These are phyloP conservation scores for Gallinago undulata DNA, from an alignment of 2,113 vertebrate species.

Conservation along the genomic window DNA sequence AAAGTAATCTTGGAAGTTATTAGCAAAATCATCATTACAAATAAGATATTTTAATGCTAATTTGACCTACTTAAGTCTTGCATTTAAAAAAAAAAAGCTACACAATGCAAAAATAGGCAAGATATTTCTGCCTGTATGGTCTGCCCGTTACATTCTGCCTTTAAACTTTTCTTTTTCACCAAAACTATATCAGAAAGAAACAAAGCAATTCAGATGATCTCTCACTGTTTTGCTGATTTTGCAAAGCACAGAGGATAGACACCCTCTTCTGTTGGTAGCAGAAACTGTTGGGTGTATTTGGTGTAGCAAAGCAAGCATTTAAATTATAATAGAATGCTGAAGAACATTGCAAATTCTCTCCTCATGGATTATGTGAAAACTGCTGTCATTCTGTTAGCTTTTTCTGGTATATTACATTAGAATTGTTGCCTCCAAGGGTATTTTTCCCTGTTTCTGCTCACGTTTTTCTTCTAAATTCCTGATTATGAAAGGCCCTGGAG, in stretches of 20 bases:
- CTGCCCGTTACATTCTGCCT: neutral
- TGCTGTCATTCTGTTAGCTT: neutral
- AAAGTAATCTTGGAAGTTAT: conserved; percentile 38
- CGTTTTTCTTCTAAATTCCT: neutral
- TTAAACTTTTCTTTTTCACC: neutral
- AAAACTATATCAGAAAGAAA: neutral
- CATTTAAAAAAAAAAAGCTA: neutral
- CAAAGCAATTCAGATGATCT: neutral
- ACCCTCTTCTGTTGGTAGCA: conserved; percentile 32
- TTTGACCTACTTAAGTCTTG: conserved; percentile 32
- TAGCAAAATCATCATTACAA: conserved; percentile 33
- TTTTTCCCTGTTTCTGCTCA: neutral
- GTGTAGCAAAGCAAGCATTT: neutral
- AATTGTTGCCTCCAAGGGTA: neutral
- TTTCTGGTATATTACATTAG: neutral
- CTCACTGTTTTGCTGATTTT: neutral
- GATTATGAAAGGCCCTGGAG: neutral
- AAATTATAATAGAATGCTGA: neutral
- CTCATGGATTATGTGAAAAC: neutral
- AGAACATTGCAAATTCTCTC: neutral
- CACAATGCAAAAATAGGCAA: neutral
- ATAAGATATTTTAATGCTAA: conserved; percentile 35
- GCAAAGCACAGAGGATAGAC: neutral
- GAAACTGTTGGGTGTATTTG: conserved; percentile 25
- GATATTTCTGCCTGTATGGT: neutral